Percentiles rank a stretch among this genome's conserved stretches.
Conservation (phyloP, 2,113 vertebrate species). For the Sylvia atricapilla region DNA sequence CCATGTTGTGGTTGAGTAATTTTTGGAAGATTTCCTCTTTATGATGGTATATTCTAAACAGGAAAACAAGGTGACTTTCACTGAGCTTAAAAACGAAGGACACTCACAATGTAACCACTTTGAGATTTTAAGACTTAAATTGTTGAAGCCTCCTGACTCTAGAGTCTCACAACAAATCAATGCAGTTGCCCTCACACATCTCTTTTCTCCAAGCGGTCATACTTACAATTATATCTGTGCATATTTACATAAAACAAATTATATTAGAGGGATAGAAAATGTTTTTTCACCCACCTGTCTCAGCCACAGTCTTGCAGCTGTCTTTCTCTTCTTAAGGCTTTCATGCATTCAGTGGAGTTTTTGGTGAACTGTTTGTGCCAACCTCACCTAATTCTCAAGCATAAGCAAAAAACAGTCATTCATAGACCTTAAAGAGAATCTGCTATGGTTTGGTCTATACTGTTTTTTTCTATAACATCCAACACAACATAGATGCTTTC, state of each 20-base stretch:
- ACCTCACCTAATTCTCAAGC: background rate
- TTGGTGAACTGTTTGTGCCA: background rate
- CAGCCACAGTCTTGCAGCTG: background rate
- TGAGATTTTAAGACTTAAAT: background rate
- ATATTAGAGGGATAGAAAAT: background rate
- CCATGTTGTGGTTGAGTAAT: background rate
- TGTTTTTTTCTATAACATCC: background rate
- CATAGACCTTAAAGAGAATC: background rate
- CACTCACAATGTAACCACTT: background rate
- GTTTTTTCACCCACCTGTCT: background rate
- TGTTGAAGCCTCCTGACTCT: background rate
- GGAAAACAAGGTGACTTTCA: slow-evolving; percentile 40
- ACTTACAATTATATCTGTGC: background rate
- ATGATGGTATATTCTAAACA: background rate
- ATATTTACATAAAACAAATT: background rate
- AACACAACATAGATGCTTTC: background rate
- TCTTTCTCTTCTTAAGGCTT: slow-evolving; percentile 3
- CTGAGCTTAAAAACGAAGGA: background rate
- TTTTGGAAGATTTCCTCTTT: slow-evolving; percentile 30
- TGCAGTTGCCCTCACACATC: background rate
- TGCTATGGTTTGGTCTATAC: background rate
- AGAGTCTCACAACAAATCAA: slow-evolving; percentile 22
- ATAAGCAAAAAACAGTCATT: background rate
- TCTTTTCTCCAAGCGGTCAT: background rate
- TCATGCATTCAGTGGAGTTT: background rate